These are phyloP conservation scores for Atta texana DNA, from an alignment of 1,140 invertebrate genomes.

Conservation along the genomic window DNA sequence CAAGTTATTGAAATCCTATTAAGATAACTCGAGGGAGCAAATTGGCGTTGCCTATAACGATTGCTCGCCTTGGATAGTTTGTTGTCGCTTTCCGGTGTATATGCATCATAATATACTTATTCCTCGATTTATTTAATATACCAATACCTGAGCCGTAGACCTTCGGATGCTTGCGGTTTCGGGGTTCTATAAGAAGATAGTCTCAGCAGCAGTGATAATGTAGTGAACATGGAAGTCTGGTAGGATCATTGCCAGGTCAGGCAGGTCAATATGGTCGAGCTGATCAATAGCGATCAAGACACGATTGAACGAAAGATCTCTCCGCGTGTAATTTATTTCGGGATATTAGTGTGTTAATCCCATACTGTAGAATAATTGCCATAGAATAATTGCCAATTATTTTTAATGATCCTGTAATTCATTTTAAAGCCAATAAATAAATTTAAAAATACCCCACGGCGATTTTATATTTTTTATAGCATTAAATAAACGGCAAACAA, in stretches of 20 bases:
- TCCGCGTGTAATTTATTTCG: slow-evolving; percentile 55
- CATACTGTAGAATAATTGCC: slow-evolving; percentile 15
- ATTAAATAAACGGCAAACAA: slow-evolving; percentile 2
- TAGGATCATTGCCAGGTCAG: slow-evolving; percentile 27
- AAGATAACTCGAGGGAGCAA: slow-evolving; percentile 59
- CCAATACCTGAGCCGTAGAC: slow-evolving; percentile 7
- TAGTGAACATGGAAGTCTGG: slow-evolving; percentile 35
- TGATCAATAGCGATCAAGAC: slow-evolving; percentile 51
- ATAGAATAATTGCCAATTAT: slow-evolving; percentile 61
- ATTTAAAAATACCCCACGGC: slow-evolving; percentile 40
- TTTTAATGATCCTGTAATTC: slow-evolving; percentile 48
- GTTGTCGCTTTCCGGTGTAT: background rate
- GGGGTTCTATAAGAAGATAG: slow-evolving; percentile 45
- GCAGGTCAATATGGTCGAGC: slow-evolving; percentile 35
- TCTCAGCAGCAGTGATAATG: slow-evolving; percentile 41
- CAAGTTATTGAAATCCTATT: slow-evolving; percentile 65
- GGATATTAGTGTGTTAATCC: slow-evolving; percentile 32
- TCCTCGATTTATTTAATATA: slow-evolving; percentile 47
- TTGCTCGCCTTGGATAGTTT: slow-evolving; percentile 16
- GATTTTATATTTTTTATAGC: slow-evolving; percentile 34
- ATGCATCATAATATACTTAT: slow-evolving; percentile 12
- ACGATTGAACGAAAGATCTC: slow-evolving; percentile 43
- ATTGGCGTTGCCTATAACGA: slow-evolving; percentile 42
- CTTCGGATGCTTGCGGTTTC: slow-evolving; percentile 41
- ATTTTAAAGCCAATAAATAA: slow-evolving; percentile 48